A percentile compares a stretch with the other conserved stretches of the same genome.
phyloP scores from a whole-genome alignment of 2,888 invertebrate species.

The Eristalis tenax region DNA sequence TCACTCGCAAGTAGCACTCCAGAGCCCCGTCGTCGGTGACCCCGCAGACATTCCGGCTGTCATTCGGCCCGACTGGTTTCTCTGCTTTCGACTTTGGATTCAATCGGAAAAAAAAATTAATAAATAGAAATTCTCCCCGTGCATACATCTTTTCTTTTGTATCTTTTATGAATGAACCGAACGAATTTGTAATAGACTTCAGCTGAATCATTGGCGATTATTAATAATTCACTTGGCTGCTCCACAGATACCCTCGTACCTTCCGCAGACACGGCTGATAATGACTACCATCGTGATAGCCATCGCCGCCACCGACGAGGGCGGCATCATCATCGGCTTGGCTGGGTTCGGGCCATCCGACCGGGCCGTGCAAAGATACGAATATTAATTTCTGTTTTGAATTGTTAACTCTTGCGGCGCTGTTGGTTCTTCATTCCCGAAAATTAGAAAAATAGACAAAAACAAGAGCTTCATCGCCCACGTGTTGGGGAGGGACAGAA shows the following conservation, averaged over 20 bases:
- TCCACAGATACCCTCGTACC: background rate
- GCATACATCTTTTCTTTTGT: background rate
- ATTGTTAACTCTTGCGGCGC: conserved; percentile 21
- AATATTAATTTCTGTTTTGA: conserved; percentile 28
- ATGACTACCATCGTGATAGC: background rate
- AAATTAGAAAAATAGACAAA: background rate
- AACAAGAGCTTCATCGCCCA: background rate
- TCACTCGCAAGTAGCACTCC: conserved; percentile 29
- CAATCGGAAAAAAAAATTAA: background rate
- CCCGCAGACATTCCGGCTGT: conserved; percentile 27
- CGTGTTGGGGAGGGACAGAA: background rate
- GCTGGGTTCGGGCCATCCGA: background rate
- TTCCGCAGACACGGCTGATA: background rate
- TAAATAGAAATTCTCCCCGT: background rate
- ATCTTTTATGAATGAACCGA: conserved; percentile 37
- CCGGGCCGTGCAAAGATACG: conserved; percentile 14
- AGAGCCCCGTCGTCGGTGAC: background rate
- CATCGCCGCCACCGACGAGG: background rate
- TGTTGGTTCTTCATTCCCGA: conserved; percentile 21
- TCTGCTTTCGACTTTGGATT: background rate
- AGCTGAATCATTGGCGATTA: conserved; percentile 38
- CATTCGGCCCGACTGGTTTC: conserved; percentile 32
- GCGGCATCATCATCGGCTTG: background rate
- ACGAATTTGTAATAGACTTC: conserved; percentile 38
- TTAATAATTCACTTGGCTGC: conserved; percentile 39